Conservation (phyloP, 2,113 vertebrate species). For the Colius striatus region DNA sequence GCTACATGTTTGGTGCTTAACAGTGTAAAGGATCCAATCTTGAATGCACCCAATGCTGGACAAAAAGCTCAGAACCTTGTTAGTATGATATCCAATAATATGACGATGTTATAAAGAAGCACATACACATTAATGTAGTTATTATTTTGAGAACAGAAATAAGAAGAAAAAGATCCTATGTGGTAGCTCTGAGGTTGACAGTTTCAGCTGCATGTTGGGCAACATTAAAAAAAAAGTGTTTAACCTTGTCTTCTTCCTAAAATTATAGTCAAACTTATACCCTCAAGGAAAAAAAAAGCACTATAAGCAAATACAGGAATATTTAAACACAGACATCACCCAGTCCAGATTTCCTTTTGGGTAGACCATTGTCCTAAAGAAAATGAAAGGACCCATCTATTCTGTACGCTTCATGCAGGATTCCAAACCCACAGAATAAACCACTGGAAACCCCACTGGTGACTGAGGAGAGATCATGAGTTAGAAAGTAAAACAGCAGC, state of each 20-base stretch:
- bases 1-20: neutral
- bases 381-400: neutral
- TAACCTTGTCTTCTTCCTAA: neutral
- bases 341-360: neutral
- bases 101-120: neutral
- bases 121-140: neutral
- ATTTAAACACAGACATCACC: conserved; percentile 6
- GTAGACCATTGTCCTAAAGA: neutral
- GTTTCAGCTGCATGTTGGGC: neutral
- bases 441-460: neutral
- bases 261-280: neutral
- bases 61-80: neutral
- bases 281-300: neutral
- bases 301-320: neutral
- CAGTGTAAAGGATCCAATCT: neutral
- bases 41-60: neutral
- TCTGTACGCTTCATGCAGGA: neutral
- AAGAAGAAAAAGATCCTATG: neutral
- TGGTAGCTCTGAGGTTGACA: neutral
- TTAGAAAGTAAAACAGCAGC: conserved; percentile 12
- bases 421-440: neutral
- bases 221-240: neutral
- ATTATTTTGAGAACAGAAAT: neutral
- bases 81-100: neutral
- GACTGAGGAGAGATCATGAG: neutral